These are phyloP conservation scores for Apamea crenata DNA, from an alignment of 2,888 invertebrate genomes.

Conservation along the genomic window DNA sequence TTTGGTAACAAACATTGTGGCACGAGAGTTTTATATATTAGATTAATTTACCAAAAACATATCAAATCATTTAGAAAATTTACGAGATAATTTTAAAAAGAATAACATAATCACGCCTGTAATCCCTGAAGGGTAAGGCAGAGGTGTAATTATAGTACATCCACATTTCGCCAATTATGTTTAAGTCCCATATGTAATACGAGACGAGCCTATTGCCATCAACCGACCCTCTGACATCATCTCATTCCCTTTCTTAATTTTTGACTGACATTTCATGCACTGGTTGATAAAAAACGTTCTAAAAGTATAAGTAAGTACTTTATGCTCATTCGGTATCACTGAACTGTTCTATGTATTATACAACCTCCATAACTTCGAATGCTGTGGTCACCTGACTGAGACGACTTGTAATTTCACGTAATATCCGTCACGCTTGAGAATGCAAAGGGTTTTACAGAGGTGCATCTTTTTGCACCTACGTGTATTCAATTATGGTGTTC, in stretches of 20 bases:
- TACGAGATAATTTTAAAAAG: too few relatives aligned
- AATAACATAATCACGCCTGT: too few relatives aligned
- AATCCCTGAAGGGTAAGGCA: too few relatives aligned
- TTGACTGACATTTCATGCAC: background rate
- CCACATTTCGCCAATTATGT: too few relatives aligned
- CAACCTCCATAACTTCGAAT: constrained; percentile 31
- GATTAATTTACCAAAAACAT: too few relatives aligned
- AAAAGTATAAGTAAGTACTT: background rate
- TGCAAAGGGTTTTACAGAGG: constrained; percentile 36
- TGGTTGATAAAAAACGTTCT: background rate
- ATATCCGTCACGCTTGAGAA: constrained; percentile 45
- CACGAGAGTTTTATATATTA: too few relatives aligned
- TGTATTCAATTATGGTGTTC: constrained; percentile 2
- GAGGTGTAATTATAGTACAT: too few relatives aligned
- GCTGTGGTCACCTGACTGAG: constrained; percentile 44
- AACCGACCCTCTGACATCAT: background rate
- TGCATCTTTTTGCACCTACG: constrained; percentile 20
- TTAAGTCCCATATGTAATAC: too few relatives aligned
- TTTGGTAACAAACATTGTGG: too few relatives aligned
- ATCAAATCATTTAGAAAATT: too few relatives aligned
- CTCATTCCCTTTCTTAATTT: background rate
- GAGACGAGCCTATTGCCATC: background rate
- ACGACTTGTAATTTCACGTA: constrained; percentile 49
- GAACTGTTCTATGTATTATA: constrained; percentile 3
- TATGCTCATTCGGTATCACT: background rate